Evolutionary conservation across 2,797 vertebrate species (phyloP).

Genomic region (Ceryle rudis): DNA sequence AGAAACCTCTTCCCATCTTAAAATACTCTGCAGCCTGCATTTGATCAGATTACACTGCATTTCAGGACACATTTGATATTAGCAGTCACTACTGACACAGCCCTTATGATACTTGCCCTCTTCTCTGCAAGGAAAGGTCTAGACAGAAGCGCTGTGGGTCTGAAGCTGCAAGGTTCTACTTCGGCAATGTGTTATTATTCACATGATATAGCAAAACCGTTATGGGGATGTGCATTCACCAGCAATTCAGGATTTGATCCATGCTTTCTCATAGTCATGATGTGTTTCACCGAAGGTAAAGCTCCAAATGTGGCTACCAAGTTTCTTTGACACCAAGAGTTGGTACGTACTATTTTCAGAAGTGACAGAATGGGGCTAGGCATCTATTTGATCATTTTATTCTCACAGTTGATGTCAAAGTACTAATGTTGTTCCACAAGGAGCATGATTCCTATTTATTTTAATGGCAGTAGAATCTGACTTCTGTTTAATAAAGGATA

Average conservation of each 20-base stretch:
- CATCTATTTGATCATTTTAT: neutral
- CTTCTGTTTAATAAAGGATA: neutral
- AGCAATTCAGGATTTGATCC: neutral
- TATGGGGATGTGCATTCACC: rapidly evolving
- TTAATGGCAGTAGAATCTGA: neutral
- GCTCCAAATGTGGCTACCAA: neutral
- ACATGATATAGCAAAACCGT: neutral
- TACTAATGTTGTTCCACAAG: neutral
- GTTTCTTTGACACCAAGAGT: neutral
- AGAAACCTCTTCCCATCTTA: neutral
- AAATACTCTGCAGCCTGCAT: neutral
- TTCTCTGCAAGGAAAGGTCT: neutral
- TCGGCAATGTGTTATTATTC: neutral
- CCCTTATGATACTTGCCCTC: neutral
- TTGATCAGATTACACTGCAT: neutral
- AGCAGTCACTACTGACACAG: neutral
- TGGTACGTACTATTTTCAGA: neutral
- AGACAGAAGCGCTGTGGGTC: neutral
- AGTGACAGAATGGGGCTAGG: neutral
- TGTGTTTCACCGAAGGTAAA: neutral
- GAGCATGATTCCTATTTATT: neutral
- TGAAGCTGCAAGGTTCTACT: neutral
- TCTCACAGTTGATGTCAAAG: neutral
- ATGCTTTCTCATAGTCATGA: rapidly evolving
- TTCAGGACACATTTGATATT: neutral